These are phyloP conservation scores for Perognathus longimembris DNA, from an alignment of 2,113 vertebrate species.

Conservation along the genomic window DNA sequence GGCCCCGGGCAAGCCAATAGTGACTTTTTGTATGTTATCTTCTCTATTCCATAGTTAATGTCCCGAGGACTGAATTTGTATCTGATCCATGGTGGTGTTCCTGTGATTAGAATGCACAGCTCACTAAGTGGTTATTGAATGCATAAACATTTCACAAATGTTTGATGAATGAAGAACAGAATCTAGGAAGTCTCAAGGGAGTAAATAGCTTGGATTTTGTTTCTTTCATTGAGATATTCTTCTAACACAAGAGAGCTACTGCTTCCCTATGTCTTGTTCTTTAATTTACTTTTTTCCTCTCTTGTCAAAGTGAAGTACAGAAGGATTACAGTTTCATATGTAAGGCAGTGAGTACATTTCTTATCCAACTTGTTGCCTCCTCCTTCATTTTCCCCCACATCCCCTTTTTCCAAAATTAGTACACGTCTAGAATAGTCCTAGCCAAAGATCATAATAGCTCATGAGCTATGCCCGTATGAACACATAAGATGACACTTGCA, in stretches of 20 bases:
- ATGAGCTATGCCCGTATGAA: too few relatives aligned
- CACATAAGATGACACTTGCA: too few relatives aligned
- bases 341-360: too few relatives aligned
- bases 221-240: conserved; percentile 9
- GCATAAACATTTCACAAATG: conserved; percentile 31
- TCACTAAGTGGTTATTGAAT: conserved; percentile 22
- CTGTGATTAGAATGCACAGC: background rate
- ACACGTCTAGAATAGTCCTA: too few relatives aligned
- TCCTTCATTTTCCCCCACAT: too few relatives aligned
- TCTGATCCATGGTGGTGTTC: background rate
- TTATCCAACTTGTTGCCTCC: too few relatives aligned
- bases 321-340: too few relatives aligned
- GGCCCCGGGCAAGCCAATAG: background rate
- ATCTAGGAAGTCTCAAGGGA: background rate
- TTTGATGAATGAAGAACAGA: background rate
- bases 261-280: background rate
- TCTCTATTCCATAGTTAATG: background rate
- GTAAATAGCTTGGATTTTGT: background rate
- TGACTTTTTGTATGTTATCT: background rate
- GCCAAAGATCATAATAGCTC: too few relatives aligned
- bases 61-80: background rate
- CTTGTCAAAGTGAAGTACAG: too few relatives aligned
- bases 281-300: too few relatives aligned
- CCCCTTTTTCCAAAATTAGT: too few relatives aligned
- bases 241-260: background rate